Percentiles rank a stretch among this genome's conserved stretches.
phyloP scores from a whole-genome alignment of 2,888 invertebrate genomes.

The Sycophila texana region DNA sequence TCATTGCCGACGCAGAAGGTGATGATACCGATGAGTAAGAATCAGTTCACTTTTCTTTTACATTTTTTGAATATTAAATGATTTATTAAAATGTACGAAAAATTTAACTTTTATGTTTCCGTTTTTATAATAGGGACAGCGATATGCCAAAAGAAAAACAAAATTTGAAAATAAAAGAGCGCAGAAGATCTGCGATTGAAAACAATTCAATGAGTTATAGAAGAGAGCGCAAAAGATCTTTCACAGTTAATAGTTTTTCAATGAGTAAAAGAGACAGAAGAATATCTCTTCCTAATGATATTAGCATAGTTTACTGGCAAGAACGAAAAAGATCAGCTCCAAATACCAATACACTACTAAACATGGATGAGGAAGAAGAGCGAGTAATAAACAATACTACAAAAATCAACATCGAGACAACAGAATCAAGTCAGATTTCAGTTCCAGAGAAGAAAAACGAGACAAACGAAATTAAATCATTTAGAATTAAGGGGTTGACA shows the following conservation, averaged over 20 bases:
- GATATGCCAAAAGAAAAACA: constrained; percentile 1
- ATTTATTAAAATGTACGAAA: constrained; percentile 33
- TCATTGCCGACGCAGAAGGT: constrained; percentile 32
- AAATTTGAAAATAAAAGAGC: not conserved
- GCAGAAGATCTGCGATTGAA: not conserved
- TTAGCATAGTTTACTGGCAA: too few species aligned
- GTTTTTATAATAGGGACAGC: constrained; percentile 6
- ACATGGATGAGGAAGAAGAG: too few species aligned
- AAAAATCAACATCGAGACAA: not conserved
- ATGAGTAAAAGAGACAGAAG: too few species aligned
- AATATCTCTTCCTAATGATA: too few species aligned
- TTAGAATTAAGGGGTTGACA: constrained; percentile 72
- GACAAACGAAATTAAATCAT: constrained; percentile 61
- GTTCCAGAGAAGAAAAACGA: not conserved
- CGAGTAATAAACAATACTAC: not conserved
- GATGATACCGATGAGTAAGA: constrained; percentile 54
- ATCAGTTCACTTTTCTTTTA: constrained; percentile 13
- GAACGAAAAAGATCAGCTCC: too few species aligned
- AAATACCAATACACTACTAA: too few species aligned
- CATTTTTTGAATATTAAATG: not conserved
- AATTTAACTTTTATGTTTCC: not conserved
- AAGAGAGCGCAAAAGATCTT: too few species aligned
- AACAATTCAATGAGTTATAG: too few species aligned
- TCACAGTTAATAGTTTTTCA: too few species aligned
- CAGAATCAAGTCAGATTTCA: not conserved